A percentile compares a stretch with the other conserved stretches of the same genome.
phyloP scores from a whole-genome alignment of 2,888 invertebrate genomes.

The Drosophila suboccidentalis region DNA sequence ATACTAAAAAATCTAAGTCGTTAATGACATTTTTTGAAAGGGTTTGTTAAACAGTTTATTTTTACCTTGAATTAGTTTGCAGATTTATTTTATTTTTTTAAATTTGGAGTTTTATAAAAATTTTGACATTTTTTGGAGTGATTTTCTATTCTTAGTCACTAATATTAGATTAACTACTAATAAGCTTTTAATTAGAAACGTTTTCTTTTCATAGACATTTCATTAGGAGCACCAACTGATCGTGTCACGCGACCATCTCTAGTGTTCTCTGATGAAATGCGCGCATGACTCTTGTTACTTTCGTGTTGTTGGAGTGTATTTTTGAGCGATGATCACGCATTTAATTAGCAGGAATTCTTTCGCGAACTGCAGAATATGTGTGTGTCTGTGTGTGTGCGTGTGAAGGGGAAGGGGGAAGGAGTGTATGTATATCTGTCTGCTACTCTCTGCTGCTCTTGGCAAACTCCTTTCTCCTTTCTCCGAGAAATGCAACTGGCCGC shows the following conservation, averaged over 20 bases:
- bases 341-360: slow-evolving; percentile 76
- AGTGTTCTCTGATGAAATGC: slow-evolving; percentile 42
- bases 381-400: neutral
- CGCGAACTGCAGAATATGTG: neutral
- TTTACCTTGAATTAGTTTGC: no score
- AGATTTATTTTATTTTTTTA: no score
- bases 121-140: no score
- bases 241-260: slow-evolving; percentile 35
- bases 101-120: no score
- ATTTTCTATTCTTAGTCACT: no score
- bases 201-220: no score
- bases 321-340: slow-evolving; percentile 75
- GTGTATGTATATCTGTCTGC: neutral
- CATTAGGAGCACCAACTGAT: neutral
- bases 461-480: slow-evolving; percentile 62
- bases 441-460: slow-evolving; percentile 18
- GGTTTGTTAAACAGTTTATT: no score
- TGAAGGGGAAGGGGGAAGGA: neutral
- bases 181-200: no score
- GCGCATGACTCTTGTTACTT: slow-evolving; percentile 44
- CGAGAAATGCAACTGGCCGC: slow-evolving; percentile 49
- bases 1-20: neutral
- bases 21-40: no score
- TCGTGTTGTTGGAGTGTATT: slow-evolving; percentile 57
- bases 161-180: no score